phyloP scores from a whole-genome alignment of 53 echinoderm and acorn worm species.

The Holothuria leucospilota region DNA sequence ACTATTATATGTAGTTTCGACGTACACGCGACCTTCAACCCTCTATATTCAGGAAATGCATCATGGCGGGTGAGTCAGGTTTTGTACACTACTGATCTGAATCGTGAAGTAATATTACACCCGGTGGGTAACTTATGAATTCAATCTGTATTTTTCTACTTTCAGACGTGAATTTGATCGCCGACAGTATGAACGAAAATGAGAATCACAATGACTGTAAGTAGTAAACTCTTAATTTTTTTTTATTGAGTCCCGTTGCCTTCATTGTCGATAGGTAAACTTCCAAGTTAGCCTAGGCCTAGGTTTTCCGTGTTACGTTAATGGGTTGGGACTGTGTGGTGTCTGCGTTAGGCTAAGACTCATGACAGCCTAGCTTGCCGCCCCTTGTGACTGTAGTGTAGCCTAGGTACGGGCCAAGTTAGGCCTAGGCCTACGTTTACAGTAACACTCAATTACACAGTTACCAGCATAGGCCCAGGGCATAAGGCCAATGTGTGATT shows the following conservation, averaged over 20 bases:
- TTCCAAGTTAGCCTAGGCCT: too few species aligned
- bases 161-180: constrained; percentile 48
- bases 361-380: too few species aligned
- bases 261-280: too few species aligned
- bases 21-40: too few species aligned
- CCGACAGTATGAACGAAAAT: constrained; percentile 38
- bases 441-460: too few species aligned
- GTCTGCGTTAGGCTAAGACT: not conserved
- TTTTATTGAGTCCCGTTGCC: not conserved
- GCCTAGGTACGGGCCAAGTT: too few species aligned
- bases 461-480: too few species aligned
- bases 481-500: too few species aligned
- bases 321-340: not conserved
- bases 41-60: constrained; percentile 29
- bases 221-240: not conserved
- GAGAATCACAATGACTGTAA: constrained; percentile 29
- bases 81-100: not conserved
- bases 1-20: too few species aligned
- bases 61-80: constrained; percentile 48
- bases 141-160: not conserved
- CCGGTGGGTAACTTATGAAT: not conserved
- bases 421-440: too few species aligned
- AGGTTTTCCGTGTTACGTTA: not conserved
- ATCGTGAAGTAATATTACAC: too few species aligned
- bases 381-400: too few species aligned